Evolutionary conservation across 2,797 vertebrate species (phyloP).

Genomic region (Gambelia wislizenii): DNA sequence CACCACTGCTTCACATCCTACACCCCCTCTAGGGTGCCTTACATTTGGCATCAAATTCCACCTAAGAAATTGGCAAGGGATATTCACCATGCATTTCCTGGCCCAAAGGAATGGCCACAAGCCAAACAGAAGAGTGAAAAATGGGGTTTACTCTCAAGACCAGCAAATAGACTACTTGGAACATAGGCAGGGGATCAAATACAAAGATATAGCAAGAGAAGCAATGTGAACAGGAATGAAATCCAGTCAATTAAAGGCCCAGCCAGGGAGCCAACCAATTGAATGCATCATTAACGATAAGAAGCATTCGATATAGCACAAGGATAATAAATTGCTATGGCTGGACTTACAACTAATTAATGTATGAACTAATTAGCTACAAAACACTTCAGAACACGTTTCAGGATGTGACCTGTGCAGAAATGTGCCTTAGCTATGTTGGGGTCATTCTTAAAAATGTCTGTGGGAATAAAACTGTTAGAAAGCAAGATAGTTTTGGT

Average conservation of each 20-base stretch:
- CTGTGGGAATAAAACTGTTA: neutral
- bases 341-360: constrained; percentile 2
- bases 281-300: fast-evolving
- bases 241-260: neutral
- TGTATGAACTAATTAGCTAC: neutral
- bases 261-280: neutral
- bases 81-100: neutral
- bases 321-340: neutral
- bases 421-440: neutral
- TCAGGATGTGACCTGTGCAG: neutral
- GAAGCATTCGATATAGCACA: neutral
- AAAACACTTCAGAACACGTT: neutral
- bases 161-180: neutral
- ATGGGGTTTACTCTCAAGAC: neutral
- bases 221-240: neutral
- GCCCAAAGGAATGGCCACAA: neutral
- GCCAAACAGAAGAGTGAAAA: neutral
- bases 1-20: neutral
- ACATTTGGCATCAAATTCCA: neutral
- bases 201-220: fast-evolving
- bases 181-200: neutral
- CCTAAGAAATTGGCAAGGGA: neutral
- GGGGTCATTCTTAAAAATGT: neutral
- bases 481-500: neutral
- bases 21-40: neutral